Base-by-base conservation (phyloP, 2,888 invertebrate species). In the Andrena praecox region DNA sequence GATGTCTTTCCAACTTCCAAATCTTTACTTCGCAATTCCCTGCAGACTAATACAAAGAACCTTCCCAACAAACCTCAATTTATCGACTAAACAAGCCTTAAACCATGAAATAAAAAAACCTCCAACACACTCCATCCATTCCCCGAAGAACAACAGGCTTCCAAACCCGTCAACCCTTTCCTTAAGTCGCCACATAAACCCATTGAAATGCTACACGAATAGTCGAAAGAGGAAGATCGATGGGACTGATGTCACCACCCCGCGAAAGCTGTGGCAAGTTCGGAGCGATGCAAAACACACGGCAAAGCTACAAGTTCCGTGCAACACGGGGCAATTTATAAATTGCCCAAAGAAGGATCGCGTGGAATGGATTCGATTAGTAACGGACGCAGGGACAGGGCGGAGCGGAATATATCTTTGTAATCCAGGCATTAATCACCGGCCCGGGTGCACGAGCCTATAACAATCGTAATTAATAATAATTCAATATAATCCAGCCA, bases 391-490 rank as follows among this genome's bases (percentile, higher is more conserved):
- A n/a, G 16, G n/a, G 24, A 48, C 16, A 3, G 42, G 12, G 54
- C 54, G 31, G 62, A 52, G 35, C 24, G 2, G 1, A 29, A 35
- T 80, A 20, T 78, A 66, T 77, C 64, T 52, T 2, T n/a, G 50
- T 70, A 56, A 67, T 70, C 48, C 54, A 7, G n/a, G n/a, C 35
- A 77, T 77, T 77, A 66, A 77, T 80, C 75, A 77, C 8, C 42
- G 0, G 8, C 29, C 12, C 56, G 56, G 56, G 8, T 33, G 56
- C 7, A 35, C 54, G 56, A 16, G 50, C 60, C 66, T 59, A 20
- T 76, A 73, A 66, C 48, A 68, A 74, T 78, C 31, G 60, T 77
- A 77, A 83, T 83, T 83, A 83, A 83, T 81, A 77, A 79, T 79
- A 82, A 87, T 87, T 81, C 72, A 75, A 27, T 54, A 35, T 74